A percentile compares a stretch with the other conserved stretches of the same genome.
Evolutionary conservation across 1,140 invertebrate species (phyloP).

Genomic region (Ooceraea biroi): DNA sequence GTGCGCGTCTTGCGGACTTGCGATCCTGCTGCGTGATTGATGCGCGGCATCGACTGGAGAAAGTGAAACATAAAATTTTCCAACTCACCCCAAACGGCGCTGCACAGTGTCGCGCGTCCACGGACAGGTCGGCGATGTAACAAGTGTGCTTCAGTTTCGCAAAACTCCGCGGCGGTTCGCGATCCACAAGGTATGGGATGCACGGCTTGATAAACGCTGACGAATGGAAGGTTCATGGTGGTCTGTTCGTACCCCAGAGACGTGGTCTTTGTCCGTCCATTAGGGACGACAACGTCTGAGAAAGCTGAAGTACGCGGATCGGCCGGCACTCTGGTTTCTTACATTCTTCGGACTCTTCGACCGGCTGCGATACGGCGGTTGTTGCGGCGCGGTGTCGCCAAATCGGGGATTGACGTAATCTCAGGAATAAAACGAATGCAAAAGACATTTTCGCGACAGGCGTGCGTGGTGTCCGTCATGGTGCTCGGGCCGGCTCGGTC

Average conservation of each 20-base stretch:
- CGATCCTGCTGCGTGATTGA: background rate
- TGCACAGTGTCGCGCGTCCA: slow-evolving; percentile 23
- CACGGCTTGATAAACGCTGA: slow-evolving; percentile 1
- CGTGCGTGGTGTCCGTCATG: slow-evolving; percentile 41
- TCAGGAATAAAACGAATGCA: slow-evolving; percentile 71
- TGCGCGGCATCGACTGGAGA: background rate
- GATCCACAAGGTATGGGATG: background rate
- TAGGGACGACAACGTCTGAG: slow-evolving; percentile 36
- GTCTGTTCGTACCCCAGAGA: slow-evolving; percentile 45
- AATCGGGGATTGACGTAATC: slow-evolving; percentile 78
- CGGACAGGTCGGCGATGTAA: background rate
- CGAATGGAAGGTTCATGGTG: slow-evolving; percentile 7
- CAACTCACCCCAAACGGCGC: background rate
- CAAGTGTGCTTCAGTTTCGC: slow-evolving; percentile 4
- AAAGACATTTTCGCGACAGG: slow-evolving; percentile 42
- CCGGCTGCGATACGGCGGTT: slow-evolving; percentile 9
- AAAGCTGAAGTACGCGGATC: slow-evolving; percentile 16
- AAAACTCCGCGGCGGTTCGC: background rate
- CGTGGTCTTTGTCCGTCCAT: slow-evolving; percentile 42
- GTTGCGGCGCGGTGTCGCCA: slow-evolving; percentile 47
- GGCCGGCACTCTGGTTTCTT: background rate
- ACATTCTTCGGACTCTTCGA: background rate
- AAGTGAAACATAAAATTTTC: slow-evolving; percentile 58
- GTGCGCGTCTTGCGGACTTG: background rate
- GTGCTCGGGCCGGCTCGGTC: slow-evolving; percentile 26